phyloP scores from a whole-genome alignment of 1,140 invertebrate genomes.

The Hylaeus volcanicus region DNA sequence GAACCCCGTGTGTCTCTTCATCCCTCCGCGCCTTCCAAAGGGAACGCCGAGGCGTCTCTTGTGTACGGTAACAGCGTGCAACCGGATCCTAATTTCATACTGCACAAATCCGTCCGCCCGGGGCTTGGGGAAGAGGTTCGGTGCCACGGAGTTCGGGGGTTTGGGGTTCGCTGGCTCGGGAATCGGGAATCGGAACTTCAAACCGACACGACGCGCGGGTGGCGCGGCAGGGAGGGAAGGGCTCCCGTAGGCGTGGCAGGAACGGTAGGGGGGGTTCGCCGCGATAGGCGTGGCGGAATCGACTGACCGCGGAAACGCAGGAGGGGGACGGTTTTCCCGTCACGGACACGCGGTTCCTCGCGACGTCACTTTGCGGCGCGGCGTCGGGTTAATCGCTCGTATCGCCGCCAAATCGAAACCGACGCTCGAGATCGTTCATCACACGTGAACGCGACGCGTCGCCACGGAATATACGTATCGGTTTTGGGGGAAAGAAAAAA shows the following conservation, averaged over 20 bases:
- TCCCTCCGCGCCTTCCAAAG: no score
- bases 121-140: neutral
- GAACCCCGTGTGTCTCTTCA: neutral
- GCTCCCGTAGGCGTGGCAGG: slow-evolving; percentile 63
- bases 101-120: slow-evolving; percentile 5
- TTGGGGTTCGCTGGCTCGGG: neutral
- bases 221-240: slow-evolving; percentile 50
- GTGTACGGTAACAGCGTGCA: slow-evolving; percentile 2
- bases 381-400: slow-evolving; percentile 64
- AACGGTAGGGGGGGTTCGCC: slow-evolving; percentile 45
- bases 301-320: slow-evolving; percentile 55
- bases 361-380: slow-evolving; percentile 69
- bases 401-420: slow-evolving; percentile 27
- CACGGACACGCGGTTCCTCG: slow-evolving; percentile 64
- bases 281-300: slow-evolving; percentile 62
- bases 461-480: neutral
- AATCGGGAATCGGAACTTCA: slow-evolving; percentile 11
- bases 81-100: slow-evolving; percentile 12
- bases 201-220: slow-evolving; percentile 35
- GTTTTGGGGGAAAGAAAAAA: neutral
- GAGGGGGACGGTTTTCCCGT: slow-evolving; percentile 65
- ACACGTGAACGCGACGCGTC: neutral
- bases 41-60: neutral
- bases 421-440: neutral
- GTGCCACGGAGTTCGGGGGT: neutral